A percentile compares a stretch with the other conserved stretches of the same genome.
Conservation (phyloP, 2,888 invertebrate genomes). For the Prosopocoilus inquinatus region DNA sequence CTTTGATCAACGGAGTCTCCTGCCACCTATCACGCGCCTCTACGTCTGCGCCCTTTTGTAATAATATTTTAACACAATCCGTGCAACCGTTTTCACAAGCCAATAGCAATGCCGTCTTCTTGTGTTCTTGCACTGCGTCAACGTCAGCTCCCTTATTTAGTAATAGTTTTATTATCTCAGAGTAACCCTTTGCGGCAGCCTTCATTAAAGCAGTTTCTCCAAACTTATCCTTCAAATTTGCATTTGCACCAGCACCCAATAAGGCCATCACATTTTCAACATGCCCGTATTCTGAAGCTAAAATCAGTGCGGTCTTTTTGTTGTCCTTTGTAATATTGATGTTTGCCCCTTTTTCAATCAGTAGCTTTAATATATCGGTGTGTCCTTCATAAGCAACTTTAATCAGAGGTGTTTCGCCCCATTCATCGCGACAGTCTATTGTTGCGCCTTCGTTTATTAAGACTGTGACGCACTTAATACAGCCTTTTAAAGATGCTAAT, state of each 20-base stretch:
- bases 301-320: too few relatives aligned
- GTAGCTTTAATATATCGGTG: background rate
- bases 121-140: background rate
- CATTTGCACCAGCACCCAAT: background rate
- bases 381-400: background rate
- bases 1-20: too few relatives aligned
- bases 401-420: background rate
- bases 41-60: background rate
- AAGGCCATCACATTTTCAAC: background rate
- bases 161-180: background rate
- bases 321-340: background rate
- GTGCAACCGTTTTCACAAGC: background rate
- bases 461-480: too few relatives aligned
- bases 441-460: too few relatives aligned
- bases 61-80: background rate
- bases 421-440: background rate
- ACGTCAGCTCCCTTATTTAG: background rate
- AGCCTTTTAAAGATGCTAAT: too few relatives aligned
- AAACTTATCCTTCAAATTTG: background rate
- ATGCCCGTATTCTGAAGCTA: background rate
- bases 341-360: constrained; percentile 59
- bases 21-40: too few relatives aligned
- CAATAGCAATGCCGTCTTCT: background rate
- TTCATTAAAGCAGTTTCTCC: background rate
- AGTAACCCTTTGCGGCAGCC: background rate